Base-by-base conservation (phyloP, 2,888 invertebrate species). In the Stenichneumon culpator region DNA sequence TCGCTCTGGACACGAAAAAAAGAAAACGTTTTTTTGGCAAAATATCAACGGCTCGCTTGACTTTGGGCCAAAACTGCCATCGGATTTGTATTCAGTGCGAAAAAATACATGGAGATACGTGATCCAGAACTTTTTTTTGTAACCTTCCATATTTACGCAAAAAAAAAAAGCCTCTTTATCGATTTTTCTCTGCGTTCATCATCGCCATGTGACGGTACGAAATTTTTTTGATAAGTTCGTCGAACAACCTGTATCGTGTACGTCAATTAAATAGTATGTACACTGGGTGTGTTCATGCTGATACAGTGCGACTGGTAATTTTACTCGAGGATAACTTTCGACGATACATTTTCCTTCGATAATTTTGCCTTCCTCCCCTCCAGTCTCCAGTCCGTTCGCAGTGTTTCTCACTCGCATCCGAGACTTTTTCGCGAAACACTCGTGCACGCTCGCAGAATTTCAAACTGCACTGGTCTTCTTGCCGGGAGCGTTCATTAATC, bases 401-500 rank as follows among this genome's bases (percentile, higher is more conserved):
- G 44, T 44, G 14, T 54, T 22, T 9, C 14, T 11, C 14, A 9
- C 22, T 22, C 54, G 19, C 11, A 0, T 19, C 19, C 9, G 9
- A 54, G 3, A 57, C 14, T 11, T 14, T 57, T 25, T 57, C 4
- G 57, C 3, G 22, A 14, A 11, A 25, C 3, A 14, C 25, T 22
- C 25, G 36, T 19, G 32, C 6, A 22, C 19, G 19, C 36, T 22
- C 52, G 67, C 25, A 19, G 67, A 77, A 82, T 75, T 70, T 52
- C 69, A 70, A 77, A 50, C 75, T 82, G 47, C 63, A 22, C 69
- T 69, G 69, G 69, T 28, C 75, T 39, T 69, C 50, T 69, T 28
- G 63, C 52, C 39, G 75, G 63, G 81, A 75, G 69, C 81, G 75
- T 75, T 75, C 69, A 75, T 82, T 75, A 82, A 82, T 82, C 75